Conservation (phyloP, 2,888 invertebrate genomes). For the Drosophila sordidapex region DNA sequence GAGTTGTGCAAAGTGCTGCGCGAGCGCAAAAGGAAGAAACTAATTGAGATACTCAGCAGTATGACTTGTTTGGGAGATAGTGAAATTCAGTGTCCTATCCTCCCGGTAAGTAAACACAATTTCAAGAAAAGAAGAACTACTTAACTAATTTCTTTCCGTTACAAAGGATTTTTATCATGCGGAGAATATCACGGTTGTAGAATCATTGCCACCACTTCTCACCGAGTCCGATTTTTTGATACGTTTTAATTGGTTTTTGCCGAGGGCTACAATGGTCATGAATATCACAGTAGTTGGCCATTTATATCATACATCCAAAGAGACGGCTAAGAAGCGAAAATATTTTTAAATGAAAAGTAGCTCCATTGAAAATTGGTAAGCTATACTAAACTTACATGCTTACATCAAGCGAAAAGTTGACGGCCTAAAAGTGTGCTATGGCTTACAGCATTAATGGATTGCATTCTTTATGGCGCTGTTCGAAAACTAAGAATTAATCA, state of each 20-base stretch:
- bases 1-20: conserved; percentile 61
- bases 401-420: background rate
- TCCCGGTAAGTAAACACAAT: conserved; percentile 27
- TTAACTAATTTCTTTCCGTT: background rate
- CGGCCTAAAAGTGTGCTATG: conserved; percentile 48
- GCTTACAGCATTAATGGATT: background rate
- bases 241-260: conserved; percentile 43
- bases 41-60: conserved; percentile 47
- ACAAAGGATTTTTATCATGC: conserved; percentile 47
- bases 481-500: conserved; percentile 21
- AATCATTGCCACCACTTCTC: conserved; percentile 52
- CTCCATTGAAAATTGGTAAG: background rate
- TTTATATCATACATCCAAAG: conserved; percentile 47
- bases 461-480: background rate
- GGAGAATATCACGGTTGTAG: conserved; percentile 46
- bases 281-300: conserved; percentile 47
- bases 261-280: conserved; percentile 26
- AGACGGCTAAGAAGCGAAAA: conserved; percentile 36
- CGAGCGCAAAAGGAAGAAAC: conserved; percentile 42
- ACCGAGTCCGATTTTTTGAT: conserved; percentile 49
- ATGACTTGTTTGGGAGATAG: conserved; percentile 24
- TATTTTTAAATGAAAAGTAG: conserved; percentile 29
- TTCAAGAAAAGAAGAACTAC: too few relatives aligned
- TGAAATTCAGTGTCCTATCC: conserved; percentile 52
- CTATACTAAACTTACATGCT: background rate